Evolutionary conservation across 1,140 invertebrate species (phyloP).

Genomic region (Saccostrea cuccullata): DNA sequence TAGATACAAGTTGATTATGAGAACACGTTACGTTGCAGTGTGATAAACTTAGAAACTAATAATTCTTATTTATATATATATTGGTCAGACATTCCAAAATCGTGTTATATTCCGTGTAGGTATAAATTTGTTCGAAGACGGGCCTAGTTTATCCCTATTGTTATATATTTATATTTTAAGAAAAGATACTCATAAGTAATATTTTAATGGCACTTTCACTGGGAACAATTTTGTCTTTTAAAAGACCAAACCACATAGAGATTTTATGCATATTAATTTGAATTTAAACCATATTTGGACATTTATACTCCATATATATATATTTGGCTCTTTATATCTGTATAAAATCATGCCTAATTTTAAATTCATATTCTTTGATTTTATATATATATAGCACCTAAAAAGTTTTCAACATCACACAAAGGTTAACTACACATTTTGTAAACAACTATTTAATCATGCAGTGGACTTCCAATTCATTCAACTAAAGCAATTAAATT

Average conservation of each 20-base stretch:
- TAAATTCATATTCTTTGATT: slow-evolving; percentile 49
- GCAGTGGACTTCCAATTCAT: slow-evolving; percentile 47
- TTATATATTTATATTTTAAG: slow-evolving; percentile 35
- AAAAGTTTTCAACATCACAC: slow-evolving; percentile 38
- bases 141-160: slow-evolving; percentile 10
- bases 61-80: slow-evolving; percentile 27
- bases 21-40: neutral
- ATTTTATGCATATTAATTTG: slow-evolving; percentile 14
- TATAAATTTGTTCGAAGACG: slow-evolving; percentile 40
- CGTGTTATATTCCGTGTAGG: slow-evolving; percentile 6
- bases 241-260: neutral
- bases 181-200: slow-evolving; percentile 9
- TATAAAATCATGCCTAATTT: slow-evolving; percentile 33
- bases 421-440: slow-evolving; percentile 33
- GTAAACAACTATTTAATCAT: slow-evolving; percentile 39
- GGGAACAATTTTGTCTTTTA: slow-evolving; percentile 30
- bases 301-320: slow-evolving; percentile 38
- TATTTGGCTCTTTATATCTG: slow-evolving; percentile 18
- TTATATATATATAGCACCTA: slow-evolving; percentile 27
- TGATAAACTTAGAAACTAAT: neutral
- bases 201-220: slow-evolving; percentile 16
- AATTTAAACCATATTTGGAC: slow-evolving; percentile 39
- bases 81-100: slow-evolving; percentile 29
- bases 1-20: slow-evolving; percentile 25
- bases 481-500: slow-evolving; percentile 50